Conservation (phyloP, 2,888 invertebrate genomes). For the Tromatobia lineatoria region DNA sequence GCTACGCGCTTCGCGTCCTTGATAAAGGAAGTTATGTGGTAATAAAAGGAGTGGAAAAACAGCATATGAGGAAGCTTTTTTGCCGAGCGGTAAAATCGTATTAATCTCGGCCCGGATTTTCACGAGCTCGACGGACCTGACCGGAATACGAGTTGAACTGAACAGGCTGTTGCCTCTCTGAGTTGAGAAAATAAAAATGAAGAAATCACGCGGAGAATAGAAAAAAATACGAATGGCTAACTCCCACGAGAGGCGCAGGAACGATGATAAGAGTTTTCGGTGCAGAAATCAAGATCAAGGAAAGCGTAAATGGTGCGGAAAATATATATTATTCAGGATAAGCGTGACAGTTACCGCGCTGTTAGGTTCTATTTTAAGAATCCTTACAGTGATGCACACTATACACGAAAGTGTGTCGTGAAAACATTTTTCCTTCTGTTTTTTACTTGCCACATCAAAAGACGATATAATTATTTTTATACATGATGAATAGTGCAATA, state of each 20-base stretch:
- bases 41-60: not conserved
- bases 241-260: not conserved
- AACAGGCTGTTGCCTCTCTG: slow-evolving; percentile 7
- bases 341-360: not conserved
- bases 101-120: slow-evolving; percentile 17
- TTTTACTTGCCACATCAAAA: too few relatives aligned
- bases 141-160: not conserved
- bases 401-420: too few relatives aligned
- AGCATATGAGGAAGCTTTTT: slow-evolving; percentile 6
- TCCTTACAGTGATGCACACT: not conserved
- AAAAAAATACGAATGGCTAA: not conserved
- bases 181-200: slow-evolving; percentile 12
- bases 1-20: not conserved
- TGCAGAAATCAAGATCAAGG: not conserved
- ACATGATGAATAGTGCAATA: too few relatives aligned
- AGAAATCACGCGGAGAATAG: slow-evolving; percentile 18
- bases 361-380: not conserved
- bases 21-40: not conserved
- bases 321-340: not conserved
- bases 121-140: slow-evolving; percentile 12
- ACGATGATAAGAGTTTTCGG: not conserved
- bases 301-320: not conserved
- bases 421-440: too few relatives aligned
- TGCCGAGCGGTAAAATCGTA: slow-evolving; percentile 1
- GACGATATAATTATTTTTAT: too few relatives aligned